These are phyloP conservation scores for Fragum whitleyi DNA, from an alignment of 2,888 invertebrate species.

Conservation along the genomic window DNA sequence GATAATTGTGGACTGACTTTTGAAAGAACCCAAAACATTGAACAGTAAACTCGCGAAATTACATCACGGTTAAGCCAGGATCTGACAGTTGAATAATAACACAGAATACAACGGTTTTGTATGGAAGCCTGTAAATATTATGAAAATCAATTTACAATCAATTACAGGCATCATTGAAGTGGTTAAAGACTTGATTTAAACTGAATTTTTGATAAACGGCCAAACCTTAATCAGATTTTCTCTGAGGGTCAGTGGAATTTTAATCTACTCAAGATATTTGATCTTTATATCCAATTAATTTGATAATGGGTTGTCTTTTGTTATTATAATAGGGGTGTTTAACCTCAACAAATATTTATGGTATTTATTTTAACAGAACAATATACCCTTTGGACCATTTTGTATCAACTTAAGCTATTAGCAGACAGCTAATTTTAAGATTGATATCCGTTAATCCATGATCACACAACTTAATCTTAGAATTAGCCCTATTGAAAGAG, in stretches of 20 bases:
- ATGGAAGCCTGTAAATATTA: too few relatives aligned
- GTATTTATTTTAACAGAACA: slow-evolving; percentile 32
- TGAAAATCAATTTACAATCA: too few relatives aligned
- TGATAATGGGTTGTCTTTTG: slow-evolving; percentile 36
- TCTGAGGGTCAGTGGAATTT: slow-evolving; percentile 22
- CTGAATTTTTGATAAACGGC: slow-evolving; percentile 13
- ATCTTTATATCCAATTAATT: slow-evolving; percentile 56
- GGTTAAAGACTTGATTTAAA: background rate
- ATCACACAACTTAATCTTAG: too few relatives aligned
- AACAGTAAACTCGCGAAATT: too few relatives aligned
- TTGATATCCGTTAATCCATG: too few relatives aligned
- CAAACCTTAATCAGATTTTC: slow-evolving; percentile 14
- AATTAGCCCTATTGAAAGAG: too few relatives aligned
- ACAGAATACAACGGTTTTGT: too few relatives aligned
- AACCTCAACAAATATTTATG: slow-evolving; percentile 58
- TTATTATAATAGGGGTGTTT: slow-evolving; percentile 53
- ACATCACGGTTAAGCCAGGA: too few relatives aligned
- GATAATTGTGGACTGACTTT: too few relatives aligned
- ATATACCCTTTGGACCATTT: background rate
- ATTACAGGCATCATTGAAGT: background rate
- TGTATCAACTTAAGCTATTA: background rate
- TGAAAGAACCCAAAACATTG: too few relatives aligned
- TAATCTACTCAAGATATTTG: slow-evolving; percentile 41
- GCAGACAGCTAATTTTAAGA: too few relatives aligned
- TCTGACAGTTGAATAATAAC: too few relatives aligned